Conservation (phyloP, 1,140 invertebrate genomes). For the Eulimnadia texana region DNA sequence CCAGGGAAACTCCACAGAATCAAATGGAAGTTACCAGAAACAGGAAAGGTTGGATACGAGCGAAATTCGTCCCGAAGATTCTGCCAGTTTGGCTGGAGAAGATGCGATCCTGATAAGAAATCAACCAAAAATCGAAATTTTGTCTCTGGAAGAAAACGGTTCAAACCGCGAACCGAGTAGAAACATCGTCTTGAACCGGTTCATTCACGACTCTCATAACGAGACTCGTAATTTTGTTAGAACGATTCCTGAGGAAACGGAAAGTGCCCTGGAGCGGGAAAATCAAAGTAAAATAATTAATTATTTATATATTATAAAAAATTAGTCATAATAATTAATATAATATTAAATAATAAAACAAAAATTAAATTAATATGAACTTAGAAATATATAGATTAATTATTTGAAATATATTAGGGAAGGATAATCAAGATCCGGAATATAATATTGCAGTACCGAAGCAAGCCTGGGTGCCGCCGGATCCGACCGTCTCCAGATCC, state of each 20-base stretch:
- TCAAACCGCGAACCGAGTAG: no score
- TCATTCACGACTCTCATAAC: not conserved
- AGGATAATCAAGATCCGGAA: not conserved
- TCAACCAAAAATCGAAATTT: no score
- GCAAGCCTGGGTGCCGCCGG: no score
- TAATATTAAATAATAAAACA: conserved; percentile 15
- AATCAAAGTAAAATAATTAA: not conserved
- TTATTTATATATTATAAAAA: conserved; percentile 9
- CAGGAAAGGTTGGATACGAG: not conserved
- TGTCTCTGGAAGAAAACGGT: no score
- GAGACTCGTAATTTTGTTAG: not conserved
- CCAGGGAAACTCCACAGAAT: not conserved
- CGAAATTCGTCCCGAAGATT: conserved; percentile 8
- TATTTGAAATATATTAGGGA: not conserved
- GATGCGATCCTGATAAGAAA: not conserved
- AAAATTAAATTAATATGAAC: conserved; percentile 1
- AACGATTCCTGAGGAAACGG: conserved; percentile 50
- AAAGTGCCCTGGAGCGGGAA: conserved; percentile 35
- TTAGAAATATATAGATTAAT: not conserved
- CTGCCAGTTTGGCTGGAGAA: not conserved
- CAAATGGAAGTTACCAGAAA: not conserved
- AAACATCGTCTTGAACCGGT: not conserved
- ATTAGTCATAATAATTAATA: not conserved
- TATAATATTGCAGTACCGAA: no score
- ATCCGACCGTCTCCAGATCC: no score